A percentile compares a stretch with the other conserved stretches of the same genome.
Conservation (phyloP, 2,888 invertebrate species). For the Diarsia mendica region DNA sequence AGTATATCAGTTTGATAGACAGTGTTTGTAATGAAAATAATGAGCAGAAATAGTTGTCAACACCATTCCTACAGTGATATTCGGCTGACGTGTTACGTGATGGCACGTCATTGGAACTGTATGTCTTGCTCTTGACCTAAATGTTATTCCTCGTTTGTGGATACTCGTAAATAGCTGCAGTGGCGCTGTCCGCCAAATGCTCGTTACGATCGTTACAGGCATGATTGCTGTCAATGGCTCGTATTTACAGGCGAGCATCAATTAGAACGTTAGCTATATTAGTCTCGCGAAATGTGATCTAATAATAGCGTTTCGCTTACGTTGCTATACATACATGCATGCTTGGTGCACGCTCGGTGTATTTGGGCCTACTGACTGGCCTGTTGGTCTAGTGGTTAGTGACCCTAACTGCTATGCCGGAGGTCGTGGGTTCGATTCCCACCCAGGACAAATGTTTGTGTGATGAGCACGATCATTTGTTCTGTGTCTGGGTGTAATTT, state of each 20-base stretch:
- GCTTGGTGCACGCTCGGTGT: conserved; percentile 37
- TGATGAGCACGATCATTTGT: too few species aligned
- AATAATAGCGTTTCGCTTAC: conserved; percentile 62
- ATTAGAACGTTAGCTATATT: conserved; percentile 59
- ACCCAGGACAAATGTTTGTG: too few species aligned
- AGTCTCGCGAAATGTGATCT: conserved; percentile 62
- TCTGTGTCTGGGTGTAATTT: too few species aligned
- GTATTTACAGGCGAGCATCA: conserved; percentile 58
- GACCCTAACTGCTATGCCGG: too few species aligned
- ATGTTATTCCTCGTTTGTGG: conserved; percentile 58
- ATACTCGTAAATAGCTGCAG: conserved; percentile 63
- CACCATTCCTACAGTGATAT: conserved; percentile 36
- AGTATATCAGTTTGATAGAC: conserved; percentile 34
- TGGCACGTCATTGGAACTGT: conserved; percentile 45
- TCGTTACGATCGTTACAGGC: conserved; percentile 34
- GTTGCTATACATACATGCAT: conserved; percentile 45
- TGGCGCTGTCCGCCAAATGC: conserved; percentile 58
- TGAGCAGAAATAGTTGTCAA: conserved; percentile 53
- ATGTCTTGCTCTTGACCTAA: conserved; percentile 64
- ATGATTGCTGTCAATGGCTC: conserved; percentile 50
- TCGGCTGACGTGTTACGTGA: conserved; percentile 26
- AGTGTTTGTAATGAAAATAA: conserved; percentile 43
- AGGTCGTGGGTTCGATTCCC: too few species aligned
- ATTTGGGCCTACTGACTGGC: too few species aligned
- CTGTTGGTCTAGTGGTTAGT: too few species aligned